Percentiles rank a stretch among this genome's conserved stretches.
Evolutionary conservation across 2,888 invertebrate species (phyloP).

Genomic region (Nephrotoma flavescens): DNA sequence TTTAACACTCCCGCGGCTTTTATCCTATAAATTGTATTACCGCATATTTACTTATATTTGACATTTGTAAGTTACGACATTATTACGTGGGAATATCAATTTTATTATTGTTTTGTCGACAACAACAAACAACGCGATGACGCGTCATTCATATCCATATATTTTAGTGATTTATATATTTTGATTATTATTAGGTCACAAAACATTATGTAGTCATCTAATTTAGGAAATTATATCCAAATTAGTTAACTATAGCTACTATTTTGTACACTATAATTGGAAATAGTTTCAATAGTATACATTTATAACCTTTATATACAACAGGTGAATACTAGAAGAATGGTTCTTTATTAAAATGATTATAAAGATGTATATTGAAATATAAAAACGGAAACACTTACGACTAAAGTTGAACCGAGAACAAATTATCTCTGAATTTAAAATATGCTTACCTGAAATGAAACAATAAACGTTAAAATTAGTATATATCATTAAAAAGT

Average conservation of each 20-base stretch:
- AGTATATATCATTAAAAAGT: background rate
- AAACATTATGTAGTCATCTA: background rate
- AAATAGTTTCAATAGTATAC: background rate
- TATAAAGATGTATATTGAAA: background rate
- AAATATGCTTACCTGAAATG: background rate
- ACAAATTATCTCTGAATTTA: background rate
- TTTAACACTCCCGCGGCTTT: background rate
- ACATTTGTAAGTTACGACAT: background rate
- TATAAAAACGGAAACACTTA: background rate
- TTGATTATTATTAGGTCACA: background rate
- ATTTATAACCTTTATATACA: background rate
- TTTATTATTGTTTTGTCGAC: background rate
- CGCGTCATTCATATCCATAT: background rate
- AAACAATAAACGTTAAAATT: background rate
- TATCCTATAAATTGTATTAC: background rate
- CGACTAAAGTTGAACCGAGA: background rate
- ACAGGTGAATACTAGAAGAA: background rate
- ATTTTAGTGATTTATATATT: background rate
- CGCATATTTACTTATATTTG: background rate
- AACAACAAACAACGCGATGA: background rate
- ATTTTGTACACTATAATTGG: background rate
- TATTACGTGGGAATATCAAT: background rate
- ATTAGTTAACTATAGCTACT: background rate
- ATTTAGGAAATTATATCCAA: background rate
- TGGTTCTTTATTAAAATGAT: background rate